Evolutionary conservation across 2,888 invertebrate genomes (phyloP), one percentile per base, ranked within the genome.

Genomic region (Cheilosia grossa): DNA sequence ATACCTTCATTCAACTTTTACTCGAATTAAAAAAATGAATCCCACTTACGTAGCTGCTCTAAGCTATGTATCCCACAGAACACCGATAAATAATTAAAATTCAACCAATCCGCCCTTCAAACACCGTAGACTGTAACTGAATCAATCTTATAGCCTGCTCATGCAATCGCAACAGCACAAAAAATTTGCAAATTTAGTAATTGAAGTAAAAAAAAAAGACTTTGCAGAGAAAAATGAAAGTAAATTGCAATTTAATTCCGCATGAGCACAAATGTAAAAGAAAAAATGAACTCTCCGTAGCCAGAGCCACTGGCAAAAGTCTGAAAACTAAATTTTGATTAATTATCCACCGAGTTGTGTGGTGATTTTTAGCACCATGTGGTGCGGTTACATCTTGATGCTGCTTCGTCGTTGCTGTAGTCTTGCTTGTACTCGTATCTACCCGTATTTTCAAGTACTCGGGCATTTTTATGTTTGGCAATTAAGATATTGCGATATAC

Each of bases 331-430:
- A 54, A 37, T 33, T 70, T 70, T 59, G 70, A 70, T 70, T 70
- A 70, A 70, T 70, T 59, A 70, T 59, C 70, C 47, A 49, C 37
- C 4, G 49, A 17, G 69, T 47, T 53, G 58, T 49, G 24, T 58
- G 69, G 24, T 56, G 69, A 47, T 47, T 56, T 69, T 69, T 49
- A 70, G n/a, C 47, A 47, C 49, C 58, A 30, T 30, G 33, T 30
- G 56, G 19, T 30, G 42, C 9, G 27, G 54, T 56, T 56, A 56
- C 67, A 67, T 44, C 67, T 67, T 67, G 21, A 53, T 53, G 51
- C 27, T 51, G n/a, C 13, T 13, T 17, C n/a, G n/a, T n/a, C n/a
- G n/a, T n/a, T n/a, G n/a, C n/a, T n/a, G n/a, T n/a, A n/a, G n/a
- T n/a, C n/a, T n/a, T n/a, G n/a, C n/a, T n/a, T n/a, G n/a, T n/a